phyloP scores from a whole-genome alignment of 2,888 invertebrate genomes.

The Elgonia sp. region DNA sequence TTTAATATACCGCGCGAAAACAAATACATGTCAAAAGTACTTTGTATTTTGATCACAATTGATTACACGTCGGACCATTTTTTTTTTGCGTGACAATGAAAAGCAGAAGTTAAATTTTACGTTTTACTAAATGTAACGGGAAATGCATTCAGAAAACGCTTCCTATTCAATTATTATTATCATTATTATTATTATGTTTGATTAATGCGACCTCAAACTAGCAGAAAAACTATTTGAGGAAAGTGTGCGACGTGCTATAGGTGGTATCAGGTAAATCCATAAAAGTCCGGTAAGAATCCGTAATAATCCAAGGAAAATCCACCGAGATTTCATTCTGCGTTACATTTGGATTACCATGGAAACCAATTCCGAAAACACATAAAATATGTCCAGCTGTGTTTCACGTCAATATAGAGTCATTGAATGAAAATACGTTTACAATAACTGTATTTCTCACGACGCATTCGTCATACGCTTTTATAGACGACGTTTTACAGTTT shows the following conservation, averaged over 20 bases:
- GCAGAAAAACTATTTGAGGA: constrained; percentile 47
- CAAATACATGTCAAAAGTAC: constrained; percentile 44
- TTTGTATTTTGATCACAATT: constrained; percentile 39
- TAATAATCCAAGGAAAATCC: constrained; percentile 71
- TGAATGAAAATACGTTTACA: constrained; percentile 64
- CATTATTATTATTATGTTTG: too few species aligned
- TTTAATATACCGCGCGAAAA: constrained; percentile 47
- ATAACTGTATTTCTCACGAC: constrained; percentile 65
- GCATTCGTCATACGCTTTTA: constrained; percentile 31
- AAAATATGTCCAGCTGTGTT: constrained; percentile 74
- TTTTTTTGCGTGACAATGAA: background rate
- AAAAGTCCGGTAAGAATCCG: constrained; percentile 67
- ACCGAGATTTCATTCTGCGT: constrained; percentile 67
- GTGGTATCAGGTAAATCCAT: constrained; percentile 69
- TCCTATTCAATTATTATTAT: constrained; percentile 52
- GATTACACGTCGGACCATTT: constrained; percentile 15
- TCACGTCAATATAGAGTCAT: constrained; percentile 71
- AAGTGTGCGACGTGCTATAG: constrained; percentile 25
- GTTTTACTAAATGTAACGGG: background rate
- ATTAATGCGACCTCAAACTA: constrained; percentile 63
- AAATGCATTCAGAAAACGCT: constrained; percentile 17
- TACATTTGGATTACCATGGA: constrained; percentile 69
- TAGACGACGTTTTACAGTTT: constrained; percentile 14
- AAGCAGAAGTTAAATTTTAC: background rate
- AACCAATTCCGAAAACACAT: constrained; percentile 74